Conservation (phyloP, 2,888 invertebrate species). For the Macrostomum cliftonense region DNA sequence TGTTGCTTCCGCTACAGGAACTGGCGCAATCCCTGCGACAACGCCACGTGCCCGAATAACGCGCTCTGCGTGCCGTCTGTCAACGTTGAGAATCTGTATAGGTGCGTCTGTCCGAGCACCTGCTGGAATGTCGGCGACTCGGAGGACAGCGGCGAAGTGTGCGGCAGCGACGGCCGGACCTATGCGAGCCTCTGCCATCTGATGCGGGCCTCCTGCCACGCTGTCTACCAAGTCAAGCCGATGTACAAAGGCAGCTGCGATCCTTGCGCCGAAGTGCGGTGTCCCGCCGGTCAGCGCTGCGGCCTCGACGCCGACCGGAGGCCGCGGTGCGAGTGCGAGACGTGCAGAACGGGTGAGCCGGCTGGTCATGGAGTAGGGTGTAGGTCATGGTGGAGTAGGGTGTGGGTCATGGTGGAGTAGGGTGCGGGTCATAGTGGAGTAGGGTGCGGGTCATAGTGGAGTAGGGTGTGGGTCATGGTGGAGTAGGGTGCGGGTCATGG, state of each 20-base stretch:
- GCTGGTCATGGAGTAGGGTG: too few relatives aligned
- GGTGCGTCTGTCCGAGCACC: constrained; percentile 57
- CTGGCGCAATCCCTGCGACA: constrained; percentile 45
- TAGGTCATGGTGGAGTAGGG: too few relatives aligned
- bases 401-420: too few relatives aligned
- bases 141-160: constrained; percentile 57
- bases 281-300: constrained; percentile 60
- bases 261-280: constrained; percentile 60
- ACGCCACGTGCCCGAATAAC: constrained; percentile 50
- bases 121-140: constrained; percentile 68
- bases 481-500: too few relatives aligned
- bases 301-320: constrained; percentile 58
- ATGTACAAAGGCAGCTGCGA: constrained; percentile 43
- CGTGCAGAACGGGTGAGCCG: too few relatives aligned
- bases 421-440: too few relatives aligned
- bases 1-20: constrained; percentile 11
- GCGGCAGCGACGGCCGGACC: constrained; percentile 45
- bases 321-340: constrained; percentile 58
- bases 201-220: constrained; percentile 32
- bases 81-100: constrained; percentile 51
- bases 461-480: too few relatives aligned
- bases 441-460: too few relatives aligned
- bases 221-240: constrained; percentile 34
- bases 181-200: constrained; percentile 38
- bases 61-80: constrained; percentile 47